phyloP scores from a whole-genome alignment of 1,140 invertebrate species.

The Agrilus planipennis region DNA sequence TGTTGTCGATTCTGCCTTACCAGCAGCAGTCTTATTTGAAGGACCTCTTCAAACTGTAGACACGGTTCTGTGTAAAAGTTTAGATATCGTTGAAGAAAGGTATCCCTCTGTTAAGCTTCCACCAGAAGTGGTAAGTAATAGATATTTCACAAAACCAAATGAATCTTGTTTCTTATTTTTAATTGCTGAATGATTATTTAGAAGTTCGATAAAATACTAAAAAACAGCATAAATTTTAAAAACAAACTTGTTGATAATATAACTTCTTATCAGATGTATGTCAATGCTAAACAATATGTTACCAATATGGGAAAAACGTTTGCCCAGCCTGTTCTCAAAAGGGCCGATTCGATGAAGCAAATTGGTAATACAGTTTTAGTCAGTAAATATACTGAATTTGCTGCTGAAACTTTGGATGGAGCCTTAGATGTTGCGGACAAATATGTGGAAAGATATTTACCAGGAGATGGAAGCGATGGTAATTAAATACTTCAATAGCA shows the following conservation, averaged over 20 bases:
- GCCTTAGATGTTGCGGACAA: conserved; percentile 62
- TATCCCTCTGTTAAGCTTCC: conserved; percentile 64
- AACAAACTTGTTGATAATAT: not conserved
- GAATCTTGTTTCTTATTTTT: not conserved
- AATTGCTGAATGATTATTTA: not conserved
- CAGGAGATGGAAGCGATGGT: conserved; percentile 49
- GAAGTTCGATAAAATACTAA: not conserved
- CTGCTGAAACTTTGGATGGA: conserved; percentile 54
- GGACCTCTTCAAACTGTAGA: conserved; percentile 59
- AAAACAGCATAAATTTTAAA: not conserved
- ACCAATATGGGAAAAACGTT: conserved; percentile 42
- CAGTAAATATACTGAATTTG: conserved; percentile 53
- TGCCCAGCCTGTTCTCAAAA: conserved; percentile 52
- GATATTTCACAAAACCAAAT: not conserved
- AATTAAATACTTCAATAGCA: too few relatives aligned
- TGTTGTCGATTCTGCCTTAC: conserved; percentile 52
- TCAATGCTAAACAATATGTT: conserved; percentile 62
- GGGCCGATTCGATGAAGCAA: conserved; percentile 65
- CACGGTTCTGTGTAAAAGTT: conserved; percentile 57
- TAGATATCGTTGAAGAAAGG: conserved; percentile 63
- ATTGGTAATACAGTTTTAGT: conserved; percentile 51
- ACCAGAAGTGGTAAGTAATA: conserved; percentile 55
- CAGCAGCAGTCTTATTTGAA: conserved; percentile 53
- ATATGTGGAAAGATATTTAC: conserved; percentile 69
- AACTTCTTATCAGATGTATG: conserved; percentile 50